These are phyloP conservation scores for Hyles lineata DNA, from an alignment of 2,888 invertebrate genomes.

Conservation along the genomic window DNA sequence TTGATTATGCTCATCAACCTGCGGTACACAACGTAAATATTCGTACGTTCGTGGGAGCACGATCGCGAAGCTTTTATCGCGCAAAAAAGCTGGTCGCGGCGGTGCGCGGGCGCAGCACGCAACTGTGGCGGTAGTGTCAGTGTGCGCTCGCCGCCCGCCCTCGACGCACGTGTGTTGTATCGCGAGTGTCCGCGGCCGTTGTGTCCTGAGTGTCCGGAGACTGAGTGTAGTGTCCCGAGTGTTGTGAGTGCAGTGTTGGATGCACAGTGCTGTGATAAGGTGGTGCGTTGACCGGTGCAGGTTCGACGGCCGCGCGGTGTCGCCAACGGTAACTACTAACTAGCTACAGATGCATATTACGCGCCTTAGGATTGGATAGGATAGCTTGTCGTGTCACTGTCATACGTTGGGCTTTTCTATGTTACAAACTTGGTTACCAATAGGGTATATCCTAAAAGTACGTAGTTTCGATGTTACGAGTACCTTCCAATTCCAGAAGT, in stretches of 20 bases:
- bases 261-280: slow-evolving; percentile 21
- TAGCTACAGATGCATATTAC: no score
- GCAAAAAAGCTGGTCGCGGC: slow-evolving; percentile 69
- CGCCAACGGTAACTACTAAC: slow-evolving; percentile 10
- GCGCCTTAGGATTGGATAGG: no score
- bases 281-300: slow-evolving; percentile 73
- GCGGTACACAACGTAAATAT: neutral
- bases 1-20: no score
- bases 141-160: slow-evolving; percentile 64
- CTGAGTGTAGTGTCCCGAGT: slow-evolving; percentile 26
- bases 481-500: no score
- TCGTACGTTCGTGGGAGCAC: neutral
- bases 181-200: slow-evolving; percentile 31
- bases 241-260: slow-evolving; percentile 34
- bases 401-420: no score
- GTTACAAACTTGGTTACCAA: no score
- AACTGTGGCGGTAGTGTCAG: slow-evolving; percentile 49
- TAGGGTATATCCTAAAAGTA: no score
- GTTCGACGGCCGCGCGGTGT: slow-evolving; percentile 53
- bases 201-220: slow-evolving; percentile 36
- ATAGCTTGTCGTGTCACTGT: no score
- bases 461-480: no score
- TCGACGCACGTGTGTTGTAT: slow-evolving; percentile 51
- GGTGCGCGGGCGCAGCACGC: slow-evolving; percentile 40
- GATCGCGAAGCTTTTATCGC: slow-evolving; percentile 69